These are phyloP conservation scores for Pituophis catenifer DNA, from an alignment of 2,113 vertebrate species.

Conservation along the genomic window DNA sequence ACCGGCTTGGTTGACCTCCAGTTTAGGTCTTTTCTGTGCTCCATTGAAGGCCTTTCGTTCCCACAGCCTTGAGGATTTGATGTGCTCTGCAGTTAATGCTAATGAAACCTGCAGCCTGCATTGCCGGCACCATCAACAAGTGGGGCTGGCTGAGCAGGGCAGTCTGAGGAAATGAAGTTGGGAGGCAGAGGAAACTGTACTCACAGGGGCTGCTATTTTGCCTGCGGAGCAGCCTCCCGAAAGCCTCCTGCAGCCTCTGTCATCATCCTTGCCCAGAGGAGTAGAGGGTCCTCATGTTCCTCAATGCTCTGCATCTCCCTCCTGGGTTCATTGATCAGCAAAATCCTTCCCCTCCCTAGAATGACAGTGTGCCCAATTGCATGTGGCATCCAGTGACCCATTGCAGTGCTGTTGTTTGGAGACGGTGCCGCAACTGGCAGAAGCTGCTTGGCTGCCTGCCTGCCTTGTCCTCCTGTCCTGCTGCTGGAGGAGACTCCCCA, in stretches of 20 bases:
- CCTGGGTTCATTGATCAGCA: background rate
- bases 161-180: background rate
- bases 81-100: background rate
- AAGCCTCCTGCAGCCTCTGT: background rate
- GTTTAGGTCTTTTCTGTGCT: background rate
- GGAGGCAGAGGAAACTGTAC: background rate
- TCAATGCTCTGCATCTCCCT: background rate
- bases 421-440: background rate
- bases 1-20: background rate
- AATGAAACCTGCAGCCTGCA: background rate
- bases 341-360: background rate
- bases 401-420: background rate
- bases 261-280: background rate
- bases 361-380: background rate
- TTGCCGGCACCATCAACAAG: background rate
- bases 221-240: background rate
- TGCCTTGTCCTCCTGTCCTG: background rate
- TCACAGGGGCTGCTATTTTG: background rate
- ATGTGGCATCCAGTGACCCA: background rate
- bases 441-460: background rate
- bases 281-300: background rate
- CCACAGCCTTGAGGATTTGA: background rate
- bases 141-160: rapidly evolving
- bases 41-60: background rate
- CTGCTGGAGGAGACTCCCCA: background rate